Base-by-base conservation (phyloP, 2,113 vertebrate genomes). In the Mustela nigripes region DNA sequence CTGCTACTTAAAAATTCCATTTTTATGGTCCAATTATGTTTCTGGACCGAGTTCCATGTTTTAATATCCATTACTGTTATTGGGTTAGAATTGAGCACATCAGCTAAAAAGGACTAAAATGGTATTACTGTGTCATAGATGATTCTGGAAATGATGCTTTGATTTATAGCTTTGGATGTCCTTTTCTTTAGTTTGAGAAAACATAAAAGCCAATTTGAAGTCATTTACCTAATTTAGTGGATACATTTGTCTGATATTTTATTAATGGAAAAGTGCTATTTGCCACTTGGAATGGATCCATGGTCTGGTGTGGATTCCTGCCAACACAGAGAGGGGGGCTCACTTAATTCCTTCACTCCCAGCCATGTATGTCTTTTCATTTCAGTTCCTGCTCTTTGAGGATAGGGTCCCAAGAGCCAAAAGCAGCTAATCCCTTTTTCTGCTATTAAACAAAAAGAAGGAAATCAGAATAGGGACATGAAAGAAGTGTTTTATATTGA, bases 161-260 rank as follows among this genome's bases (percentile, higher is more conserved):
- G 98, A 99, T 99, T 98, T 99, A 98, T 98, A 97, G 90, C 88
- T 88, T 63, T 96, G 96, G 90, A 96, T 98, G 97, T 98, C 97
- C 96, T 98, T 97, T 98, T 95, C 71, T 56, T 97, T 98, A 96
- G 97, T 98, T 98, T 98, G 95, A 97, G 90, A 97, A 98, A 98
- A 98, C 94, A 63, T 98, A 98, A 98, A 97, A 98, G 97, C 86
- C 94, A 98, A 97, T 98, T 95, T 97, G 98, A 98, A 98, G 96
- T 98, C 98, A 98, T 98, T 98, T 98, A 94, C 98, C 97, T 98
- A 98, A 99, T 98, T 99, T 98, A 99, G 80, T 97, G 98, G 96
- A 98, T 98, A 98, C 95, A 98, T 99, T 99, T 98, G 94, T 98
- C 96, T 98, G 95, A 94, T 98, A 98, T 98, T 99, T 98, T 99